phyloP scores from a whole-genome alignment of 2,888 invertebrate species.

The Tridacna crocea region DNA sequence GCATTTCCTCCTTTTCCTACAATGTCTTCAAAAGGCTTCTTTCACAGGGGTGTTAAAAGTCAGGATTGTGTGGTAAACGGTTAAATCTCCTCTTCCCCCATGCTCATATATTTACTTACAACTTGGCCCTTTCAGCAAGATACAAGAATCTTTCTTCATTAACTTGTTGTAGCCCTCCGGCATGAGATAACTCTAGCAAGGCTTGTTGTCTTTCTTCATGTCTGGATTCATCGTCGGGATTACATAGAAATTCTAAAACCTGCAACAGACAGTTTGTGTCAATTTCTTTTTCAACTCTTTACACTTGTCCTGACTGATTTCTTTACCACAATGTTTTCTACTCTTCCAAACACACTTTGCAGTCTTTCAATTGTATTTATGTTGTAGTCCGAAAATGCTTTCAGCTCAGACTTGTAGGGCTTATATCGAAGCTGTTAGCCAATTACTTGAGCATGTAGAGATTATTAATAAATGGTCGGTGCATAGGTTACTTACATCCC shows the following conservation, averaged over 20 bases:
- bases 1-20: not conserved
- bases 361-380: not conserved
- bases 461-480: no score
- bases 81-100: not conserved
- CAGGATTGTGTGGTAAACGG: not conserved
- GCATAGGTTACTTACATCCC: no score
- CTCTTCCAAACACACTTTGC: not conserved
- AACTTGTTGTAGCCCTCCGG: conserved; percentile 86
- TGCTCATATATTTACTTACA: conserved; percentile 84
- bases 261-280: conserved; percentile 48
- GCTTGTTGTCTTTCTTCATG: conserved; percentile 90
- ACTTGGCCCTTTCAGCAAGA: conserved; percentile 88
- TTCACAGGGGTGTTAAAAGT: no score
- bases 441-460: no score
- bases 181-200: conserved; percentile 89
- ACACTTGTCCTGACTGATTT: no score
- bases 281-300: no score
- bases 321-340: not conserved
- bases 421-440: no score
- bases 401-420: no score
- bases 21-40: not conserved
- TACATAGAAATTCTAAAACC: conserved; percentile 86
- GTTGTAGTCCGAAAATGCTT: not conserved
- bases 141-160: conserved; percentile 87
- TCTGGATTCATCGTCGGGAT: conserved; percentile 83